Conservation (phyloP, 2,113 vertebrate species). For the Engystomops pustulosus region DNA sequence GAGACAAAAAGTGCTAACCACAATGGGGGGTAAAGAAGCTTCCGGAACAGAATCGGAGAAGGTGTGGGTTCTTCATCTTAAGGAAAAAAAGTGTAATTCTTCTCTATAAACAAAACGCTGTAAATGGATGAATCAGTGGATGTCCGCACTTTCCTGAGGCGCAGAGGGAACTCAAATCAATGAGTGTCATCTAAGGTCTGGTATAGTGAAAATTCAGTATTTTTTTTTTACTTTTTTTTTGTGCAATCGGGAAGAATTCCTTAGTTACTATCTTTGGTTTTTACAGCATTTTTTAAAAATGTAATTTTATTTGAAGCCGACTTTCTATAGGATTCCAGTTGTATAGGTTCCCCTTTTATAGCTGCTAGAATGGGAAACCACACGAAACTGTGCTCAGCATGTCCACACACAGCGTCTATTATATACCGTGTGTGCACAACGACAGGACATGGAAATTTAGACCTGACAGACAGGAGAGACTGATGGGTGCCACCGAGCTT, state of each 20-base stretch:
- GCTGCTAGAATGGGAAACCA: too few species aligned
- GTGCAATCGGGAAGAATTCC: too few species aligned
- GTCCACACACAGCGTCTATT: too few species aligned
- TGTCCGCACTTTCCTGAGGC: conserved; percentile 35
- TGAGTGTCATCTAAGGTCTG: conserved; percentile 12
- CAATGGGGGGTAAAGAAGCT: background rate
- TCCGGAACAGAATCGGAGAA: conserved; percentile 31
- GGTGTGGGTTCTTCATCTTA: conserved; percentile 26
- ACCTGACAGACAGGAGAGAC: background rate
- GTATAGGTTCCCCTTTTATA: too few species aligned
- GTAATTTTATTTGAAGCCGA: too few species aligned
- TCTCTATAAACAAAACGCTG: background rate
- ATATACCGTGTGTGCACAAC: background rate
- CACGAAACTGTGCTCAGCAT: too few species aligned
- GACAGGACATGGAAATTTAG: background rate
- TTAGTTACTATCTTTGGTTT: too few species aligned
- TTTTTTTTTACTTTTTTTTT: too few species aligned
- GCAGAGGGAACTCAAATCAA: background rate
- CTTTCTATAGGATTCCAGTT: too few species aligned
- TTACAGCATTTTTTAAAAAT: too few species aligned
- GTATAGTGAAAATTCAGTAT: background rate
- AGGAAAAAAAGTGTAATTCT: background rate
- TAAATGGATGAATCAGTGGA: conserved; percentile 37
- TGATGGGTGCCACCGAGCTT: background rate
- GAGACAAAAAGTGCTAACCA: conserved; percentile 34